Base-by-base conservation (phyloP, 2,797 vertebrate species). In the Neomorphus geoffroyi region DNA sequence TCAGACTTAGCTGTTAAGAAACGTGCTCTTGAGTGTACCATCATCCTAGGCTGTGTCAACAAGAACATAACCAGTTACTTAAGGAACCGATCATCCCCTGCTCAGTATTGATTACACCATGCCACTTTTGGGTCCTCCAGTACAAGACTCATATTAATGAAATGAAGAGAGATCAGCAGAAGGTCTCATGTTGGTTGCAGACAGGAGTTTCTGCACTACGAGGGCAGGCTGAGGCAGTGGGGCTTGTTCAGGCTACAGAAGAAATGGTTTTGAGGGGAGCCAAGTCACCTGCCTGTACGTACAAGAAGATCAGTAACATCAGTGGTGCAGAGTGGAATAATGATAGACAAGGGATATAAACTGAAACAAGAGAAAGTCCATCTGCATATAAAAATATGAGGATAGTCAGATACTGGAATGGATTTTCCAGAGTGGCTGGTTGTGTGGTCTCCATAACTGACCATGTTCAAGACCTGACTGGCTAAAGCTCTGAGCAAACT, bases 161-260 rank as follows among this genome's bases (percentile, higher is more conserved):
- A 67, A 32, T 61, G 35, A 57, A 69, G 32, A 32, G 14, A 64
- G 27, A 41, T 86, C 43, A 73, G 37, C 50, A 58, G 41, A 69
- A 46, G 21, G 30, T 6, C 24, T 78, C 13, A 5, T 0, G 0
- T 11, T 11, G 16, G 14, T 60, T 43, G 18, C 22, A 14, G 35
- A 8, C 15, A 48, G 33, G 22, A 56, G 2, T 32, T 71, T 22
- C 37, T 71, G 26, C 22, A 18, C 24, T 45, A 27, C 35, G 13
- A 75, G 7, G 17, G 50, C 21, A 51, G 13, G 14, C 32, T 60
- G 82, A 83, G 37, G 27, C 32, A 33, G 10, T 10, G 11, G 17
- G 7, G 2, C 16, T 73, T 51, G 11, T 24, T 72, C 26, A 54
- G 51, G 27, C 15, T 72, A 27, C 16, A 66, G 50, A 39, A 80